A percentile compares a stretch with the other conserved stretches of the same genome.
Evolutionary conservation across 2,888 invertebrate genomes (phyloP).

Genomic region (Capitulum mitella): DNA sequence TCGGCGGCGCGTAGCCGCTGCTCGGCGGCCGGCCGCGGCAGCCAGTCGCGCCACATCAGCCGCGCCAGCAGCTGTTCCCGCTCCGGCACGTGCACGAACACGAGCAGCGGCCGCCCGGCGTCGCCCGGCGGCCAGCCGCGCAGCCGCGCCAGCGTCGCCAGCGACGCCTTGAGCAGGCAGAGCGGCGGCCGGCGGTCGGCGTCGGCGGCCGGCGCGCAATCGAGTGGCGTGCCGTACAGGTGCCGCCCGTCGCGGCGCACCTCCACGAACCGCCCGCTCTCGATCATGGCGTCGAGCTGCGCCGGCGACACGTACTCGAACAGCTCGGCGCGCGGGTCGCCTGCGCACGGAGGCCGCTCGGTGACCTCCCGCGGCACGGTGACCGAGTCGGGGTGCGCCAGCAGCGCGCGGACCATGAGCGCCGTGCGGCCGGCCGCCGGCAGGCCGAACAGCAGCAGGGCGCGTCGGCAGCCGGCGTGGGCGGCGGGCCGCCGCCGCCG

Average conservation of each 20-base stretch:
- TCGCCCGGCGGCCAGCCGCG: not conserved
- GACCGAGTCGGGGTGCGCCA: not conserved
- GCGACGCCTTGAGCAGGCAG: not conserved
- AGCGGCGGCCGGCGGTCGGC: constrained; percentile 1
- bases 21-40: not conserved
- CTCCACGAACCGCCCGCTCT: not conserved
- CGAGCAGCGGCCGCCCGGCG: not conserved
- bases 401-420: not conserved
- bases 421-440: constrained; percentile 8
- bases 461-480: not conserved
- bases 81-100: not conserved
- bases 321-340: not conserved
- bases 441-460: constrained; percentile 8
- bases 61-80: not conserved
- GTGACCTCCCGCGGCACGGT: constrained; percentile 2
- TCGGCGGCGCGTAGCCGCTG: not conserved
- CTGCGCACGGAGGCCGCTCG: not conserved
- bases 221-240: not conserved
- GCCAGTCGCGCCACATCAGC: not conserved
- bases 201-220: not conserved
- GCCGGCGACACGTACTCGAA: not conserved
- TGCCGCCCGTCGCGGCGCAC: not conserved
- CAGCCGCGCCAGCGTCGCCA: not conserved
- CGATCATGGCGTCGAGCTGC: not conserved
- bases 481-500: not conserved